Percentiles rank a stretch among this genome's conserved stretches.
These are phyloP conservation scores for Phylloscopus trochiloides DNA, from an alignment of 2,113 vertebrate genomes.

Conservation along the genomic window DNA sequence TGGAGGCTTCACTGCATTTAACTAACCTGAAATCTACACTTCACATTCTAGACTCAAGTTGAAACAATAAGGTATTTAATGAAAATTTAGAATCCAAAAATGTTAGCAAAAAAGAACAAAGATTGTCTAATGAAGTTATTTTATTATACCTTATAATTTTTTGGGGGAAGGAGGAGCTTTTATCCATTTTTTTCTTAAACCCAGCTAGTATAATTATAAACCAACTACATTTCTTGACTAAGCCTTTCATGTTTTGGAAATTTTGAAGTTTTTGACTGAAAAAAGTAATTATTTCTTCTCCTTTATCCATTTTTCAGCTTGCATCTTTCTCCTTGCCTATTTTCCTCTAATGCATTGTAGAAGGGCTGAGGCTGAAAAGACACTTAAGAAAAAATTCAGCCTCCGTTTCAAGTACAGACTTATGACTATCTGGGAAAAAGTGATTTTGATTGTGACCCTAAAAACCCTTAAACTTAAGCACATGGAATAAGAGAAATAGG, in stretches of 20 bases:
- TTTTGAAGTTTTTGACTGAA: background rate
- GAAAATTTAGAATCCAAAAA: background rate
- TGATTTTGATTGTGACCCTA: background rate
- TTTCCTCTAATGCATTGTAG: background rate
- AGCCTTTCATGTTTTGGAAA: background rate
- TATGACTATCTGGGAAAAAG: background rate
- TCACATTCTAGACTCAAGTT: background rate
- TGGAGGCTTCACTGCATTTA: background rate
- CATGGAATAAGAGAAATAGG: background rate
- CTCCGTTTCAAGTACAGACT: background rate
- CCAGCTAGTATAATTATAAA: background rate
- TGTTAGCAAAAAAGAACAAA: background rate
- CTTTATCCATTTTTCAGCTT: background rate
- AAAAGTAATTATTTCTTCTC: background rate
- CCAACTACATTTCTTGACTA: background rate
- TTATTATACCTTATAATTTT: no score
- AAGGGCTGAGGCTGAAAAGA: background rate
- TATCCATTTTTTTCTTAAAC: background rate
- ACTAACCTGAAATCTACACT: background rate
- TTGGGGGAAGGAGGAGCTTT: accelerated
- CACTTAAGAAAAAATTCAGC: background rate
- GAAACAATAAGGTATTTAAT: background rate
- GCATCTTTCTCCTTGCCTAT: background rate
- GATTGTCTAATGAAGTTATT: background rate
- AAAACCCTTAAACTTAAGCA: background rate